phyloP scores from a whole-genome alignment of 2,888 invertebrate genomes.

The Gerosis bhagava region DNA sequence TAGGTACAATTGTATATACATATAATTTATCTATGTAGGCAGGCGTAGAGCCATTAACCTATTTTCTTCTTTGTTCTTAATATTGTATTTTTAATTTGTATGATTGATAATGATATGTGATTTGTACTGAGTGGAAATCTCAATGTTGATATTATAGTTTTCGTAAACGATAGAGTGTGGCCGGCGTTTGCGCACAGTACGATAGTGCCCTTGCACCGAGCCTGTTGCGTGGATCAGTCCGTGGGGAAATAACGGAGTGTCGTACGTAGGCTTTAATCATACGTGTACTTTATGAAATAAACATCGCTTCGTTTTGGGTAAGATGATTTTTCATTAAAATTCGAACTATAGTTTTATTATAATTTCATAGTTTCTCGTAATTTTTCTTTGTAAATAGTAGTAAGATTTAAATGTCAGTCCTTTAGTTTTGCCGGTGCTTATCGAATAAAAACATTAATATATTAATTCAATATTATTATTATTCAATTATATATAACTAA shows the following conservation, averaged over 20 bases:
- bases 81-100: slow-evolving; percentile 2
- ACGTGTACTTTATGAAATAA: slow-evolving; percentile 22
- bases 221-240: slow-evolving; percentile 36
- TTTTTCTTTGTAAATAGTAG: no score
- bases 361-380: slow-evolving; percentile 5
- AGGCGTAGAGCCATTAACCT: slow-evolving; percentile 32
- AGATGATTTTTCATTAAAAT: slow-evolving; percentile 13
- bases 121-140: slow-evolving; percentile 7
- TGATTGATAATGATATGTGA: background rate
- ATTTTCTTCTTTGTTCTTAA: slow-evolving; percentile 25
- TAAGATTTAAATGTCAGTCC: no score
- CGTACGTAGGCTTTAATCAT: background rate
- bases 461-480: no score
- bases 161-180: slow-evolving; percentile 1
- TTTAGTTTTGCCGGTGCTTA: no score
- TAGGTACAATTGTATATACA: slow-evolving; percentile 18
- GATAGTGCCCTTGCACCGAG: slow-evolving; percentile 42
- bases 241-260: slow-evolving; percentile 3
- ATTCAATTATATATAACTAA: no score
- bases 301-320: slow-evolving; percentile 15
- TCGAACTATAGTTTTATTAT: background rate
- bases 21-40: slow-evolving; percentile 32
- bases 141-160: background rate
- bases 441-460: no score
- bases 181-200: slow-evolving; percentile 35